Percentiles rank a stretch among this genome's conserved stretches.
These are phyloP conservation scores for Osedax fenrisi DNA, from an alignment of 2,888 invertebrate genomes.

Conservation along the genomic window DNA sequence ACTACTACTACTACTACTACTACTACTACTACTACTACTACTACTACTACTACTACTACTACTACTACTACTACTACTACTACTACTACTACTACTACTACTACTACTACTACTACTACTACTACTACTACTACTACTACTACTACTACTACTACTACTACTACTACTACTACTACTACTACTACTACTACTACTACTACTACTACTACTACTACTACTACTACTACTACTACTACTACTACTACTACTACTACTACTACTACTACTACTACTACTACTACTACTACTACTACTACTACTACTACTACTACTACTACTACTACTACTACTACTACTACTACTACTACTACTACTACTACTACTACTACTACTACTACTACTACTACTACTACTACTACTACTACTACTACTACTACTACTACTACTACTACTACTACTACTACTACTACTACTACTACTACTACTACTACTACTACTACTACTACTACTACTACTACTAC, in stretches of 20 bases:
- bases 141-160: conserved; percentile 21
- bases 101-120: conserved; percentile 12
- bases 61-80: conserved; percentile 19
- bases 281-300: conserved; percentile 26
- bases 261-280: conserved; percentile 27
- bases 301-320: conserved; percentile 19
- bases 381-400: conserved; percentile 21
- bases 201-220: conserved; percentile 12
- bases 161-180: conserved; percentile 25
- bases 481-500: conserved; percentile 27
- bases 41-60: conserved; percentile 26
- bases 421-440: conserved; percentile 28
- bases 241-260: conserved; percentile 14
- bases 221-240: conserved; percentile 28
- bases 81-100: conserved; percentile 28
- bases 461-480: conserved; percentile 22
- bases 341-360: conserved; percentile 12
- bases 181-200: conserved; percentile 28
- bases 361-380: conserved; percentile 28
- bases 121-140: conserved; percentile 28
- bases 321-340: conserved; percentile 28
- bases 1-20: conserved; percentile 14
- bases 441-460: conserved; percentile 27
- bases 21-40: conserved; percentile 27
- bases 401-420: conserved; percentile 25